Evolutionary conservation across 2,113 vertebrate genomes (phyloP).

Genomic region (Zosterops hypoxanthus): DNA sequence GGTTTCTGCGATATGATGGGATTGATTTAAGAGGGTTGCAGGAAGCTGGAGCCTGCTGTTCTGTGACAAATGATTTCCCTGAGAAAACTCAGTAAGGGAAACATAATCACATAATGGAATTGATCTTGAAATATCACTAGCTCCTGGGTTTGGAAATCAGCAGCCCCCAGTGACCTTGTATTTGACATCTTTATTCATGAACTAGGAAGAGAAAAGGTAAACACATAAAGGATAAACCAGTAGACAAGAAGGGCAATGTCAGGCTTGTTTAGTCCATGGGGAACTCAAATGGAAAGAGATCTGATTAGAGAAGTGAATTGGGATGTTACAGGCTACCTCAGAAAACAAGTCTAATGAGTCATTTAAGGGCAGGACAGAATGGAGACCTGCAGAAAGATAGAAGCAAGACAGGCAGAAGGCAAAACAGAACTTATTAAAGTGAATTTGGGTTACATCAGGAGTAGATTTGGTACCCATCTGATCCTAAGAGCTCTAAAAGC

Average conservation of each 20-base stretch:
- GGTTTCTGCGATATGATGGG: neutral
- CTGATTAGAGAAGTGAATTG: neutral
- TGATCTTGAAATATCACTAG: slow-evolving; percentile 19
- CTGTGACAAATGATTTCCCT: neutral
- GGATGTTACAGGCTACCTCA: neutral
- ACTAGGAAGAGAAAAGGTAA: neutral
- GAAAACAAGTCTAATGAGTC: neutral
- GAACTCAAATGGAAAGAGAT: neutral
- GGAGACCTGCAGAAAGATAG: neutral
- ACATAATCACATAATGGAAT: slow-evolving; percentile 46
- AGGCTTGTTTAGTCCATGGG: neutral
- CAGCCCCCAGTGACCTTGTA: neutral
- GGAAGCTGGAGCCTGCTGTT: slow-evolving; percentile 24
- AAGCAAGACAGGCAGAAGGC: neutral
- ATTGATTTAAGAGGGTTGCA: slow-evolving; percentile 29
- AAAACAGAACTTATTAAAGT: neutral
- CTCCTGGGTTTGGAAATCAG: neutral
- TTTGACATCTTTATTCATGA: slow-evolving; percentile 12
- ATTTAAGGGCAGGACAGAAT: neutral
- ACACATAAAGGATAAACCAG: neutral
- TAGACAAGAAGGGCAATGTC: neutral
- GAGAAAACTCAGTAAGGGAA: slow-evolving; percentile 26
- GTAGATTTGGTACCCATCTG: neutral
- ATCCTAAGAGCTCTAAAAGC: neutral
- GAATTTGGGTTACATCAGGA: neutral